Percentiles rank a stretch among this genome's conserved stretches.
Evolutionary conservation across 2,113 vertebrate species (phyloP).

Genomic region (Australoheros scitulus): DNA sequence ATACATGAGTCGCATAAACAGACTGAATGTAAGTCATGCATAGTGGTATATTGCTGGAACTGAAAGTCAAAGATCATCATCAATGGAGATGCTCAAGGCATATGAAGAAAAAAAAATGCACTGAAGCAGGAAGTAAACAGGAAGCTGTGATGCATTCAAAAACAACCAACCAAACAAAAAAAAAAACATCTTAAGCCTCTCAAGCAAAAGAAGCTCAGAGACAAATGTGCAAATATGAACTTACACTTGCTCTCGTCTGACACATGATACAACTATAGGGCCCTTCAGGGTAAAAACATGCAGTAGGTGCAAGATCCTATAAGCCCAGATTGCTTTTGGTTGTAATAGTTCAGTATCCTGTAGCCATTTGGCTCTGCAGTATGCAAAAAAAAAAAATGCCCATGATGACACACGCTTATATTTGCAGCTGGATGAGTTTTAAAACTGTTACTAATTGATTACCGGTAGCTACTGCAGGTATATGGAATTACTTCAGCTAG

Average conservation of each 20-base stretch:
- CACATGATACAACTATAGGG: background rate
- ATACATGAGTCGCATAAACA: slow-evolving; percentile 60
- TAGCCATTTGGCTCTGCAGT: slow-evolving; percentile 10
- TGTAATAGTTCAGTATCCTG: background rate
- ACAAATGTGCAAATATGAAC: background rate
- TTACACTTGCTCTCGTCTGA: background rate
- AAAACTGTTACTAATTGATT: slow-evolving; percentile 52
- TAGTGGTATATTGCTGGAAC: background rate
- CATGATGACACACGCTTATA: background rate
- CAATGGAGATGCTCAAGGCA: background rate
- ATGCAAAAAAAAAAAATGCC: background rate
- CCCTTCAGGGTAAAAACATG: background rate
- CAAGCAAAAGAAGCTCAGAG: background rate
- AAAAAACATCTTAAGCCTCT: background rate
- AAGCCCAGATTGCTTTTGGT: background rate
- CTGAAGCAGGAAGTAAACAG: slow-evolving; percentile 5
- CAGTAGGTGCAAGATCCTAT: background rate
- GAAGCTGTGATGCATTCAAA: background rate
- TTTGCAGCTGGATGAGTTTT: slow-evolving; percentile 34
- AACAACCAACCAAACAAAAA: too few relatives aligned
- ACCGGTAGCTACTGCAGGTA: slow-evolving; percentile 46
- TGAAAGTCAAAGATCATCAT: slow-evolving; percentile 2
- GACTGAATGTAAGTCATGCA: slow-evolving; percentile 45
- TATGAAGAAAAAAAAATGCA: background rate
- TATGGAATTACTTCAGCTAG: slow-evolving; percentile 45